Base-by-base conservation (phyloP, 2,888 invertebrate genomes). In the Torymus auratus region DNA sequence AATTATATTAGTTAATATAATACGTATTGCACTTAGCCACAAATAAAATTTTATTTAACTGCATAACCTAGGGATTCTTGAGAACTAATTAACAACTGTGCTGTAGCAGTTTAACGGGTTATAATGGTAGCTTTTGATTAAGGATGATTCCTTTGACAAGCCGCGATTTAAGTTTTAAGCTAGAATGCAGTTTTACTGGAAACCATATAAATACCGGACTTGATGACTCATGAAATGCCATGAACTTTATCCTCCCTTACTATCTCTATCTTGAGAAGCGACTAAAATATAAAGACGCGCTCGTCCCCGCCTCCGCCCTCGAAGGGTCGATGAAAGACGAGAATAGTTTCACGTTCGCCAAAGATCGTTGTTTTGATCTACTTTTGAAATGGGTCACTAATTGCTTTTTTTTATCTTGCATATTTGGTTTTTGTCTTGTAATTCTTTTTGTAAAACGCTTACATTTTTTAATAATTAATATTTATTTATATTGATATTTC, bases 241-340 rank as follows among this genome's bases (percentile, higher is more conserved):
- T 69, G 55, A 76, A 55, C 14, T 62, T 69, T 13, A 60, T 15
- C 53, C 20, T 67, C 28, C 53, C 12, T 20, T 13, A 10, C 53
- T 60, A 14, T 17, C 11, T 62, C 41, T 56, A 77, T 50, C 55
- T 70, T 64, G 11, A 23, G 60, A 58, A 14, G 11, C 50, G 64
- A 77, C 50, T 14, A n/a, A 64, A 62, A 76, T 65, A 65, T n/a
- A 56, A 56, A 50, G 53, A 41, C n/a, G 23, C 23, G 11, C 5
- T 12, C n/a, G 20, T n/a, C 41, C 1, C 41, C 41, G 41, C 41
- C 41, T 20, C n/a, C 23, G 23, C 56, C 23, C 62, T 56, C 55
- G 60, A 71, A 78, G 75, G 61, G 71, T 60, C 65, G n/a, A 60
- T 71, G 17, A 17, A 2, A 23, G 50, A 65, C 52, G 23, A 71